Evolutionary conservation across 2,888 invertebrate species (phyloP), one percentile per base, ranked within the genome.

Genomic region (Cryptophagus acutangulus): DNA sequence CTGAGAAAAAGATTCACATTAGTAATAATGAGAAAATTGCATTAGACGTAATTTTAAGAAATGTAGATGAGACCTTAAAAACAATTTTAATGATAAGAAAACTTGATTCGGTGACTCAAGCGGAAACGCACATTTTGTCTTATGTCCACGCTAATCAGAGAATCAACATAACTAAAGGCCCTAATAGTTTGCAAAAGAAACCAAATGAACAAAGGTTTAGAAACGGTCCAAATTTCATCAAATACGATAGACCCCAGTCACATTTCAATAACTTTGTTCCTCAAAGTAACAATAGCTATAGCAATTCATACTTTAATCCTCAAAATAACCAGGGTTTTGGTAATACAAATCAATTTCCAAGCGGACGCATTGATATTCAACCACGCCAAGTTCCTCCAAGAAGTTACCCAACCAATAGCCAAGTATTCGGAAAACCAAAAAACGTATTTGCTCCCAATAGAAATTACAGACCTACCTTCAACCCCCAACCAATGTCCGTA

Each of bases 381-480:
- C 31, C 37, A 16, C 26, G 36, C 12, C 37, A 3, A 18, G 24
- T 12, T 20, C 16, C 20, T 9, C 20, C 5, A 18, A 26, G 34
- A 25, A 25, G 14, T 17, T 40, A 28, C 18, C 20, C 30, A 16
- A 43, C 34, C n/a, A 28, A 29, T 16, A 3, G 15, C 12, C 35
- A 39, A 39, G 35, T 39, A 6, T 39, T 43, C 15, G 30, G 17
- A 9, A 13, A 13, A 29, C 39, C 34, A 12, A 34, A 20, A 33
- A 35, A 43, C 18, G 43, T 35, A 4, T 43, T 43, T 17, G 17
- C 33, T 18, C 42, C 43, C 4, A 42, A 17, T 15, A 20, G 33
- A 31, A 26, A 42, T 16, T 16, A 26, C 12, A 26, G 9, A 26
- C 14, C 16, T 13, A 31, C 3, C 4, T 5, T 16, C 3, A 31